Conservation (phyloP, 1,140 invertebrate genomes). For the Micrasema longulum region DNA sequence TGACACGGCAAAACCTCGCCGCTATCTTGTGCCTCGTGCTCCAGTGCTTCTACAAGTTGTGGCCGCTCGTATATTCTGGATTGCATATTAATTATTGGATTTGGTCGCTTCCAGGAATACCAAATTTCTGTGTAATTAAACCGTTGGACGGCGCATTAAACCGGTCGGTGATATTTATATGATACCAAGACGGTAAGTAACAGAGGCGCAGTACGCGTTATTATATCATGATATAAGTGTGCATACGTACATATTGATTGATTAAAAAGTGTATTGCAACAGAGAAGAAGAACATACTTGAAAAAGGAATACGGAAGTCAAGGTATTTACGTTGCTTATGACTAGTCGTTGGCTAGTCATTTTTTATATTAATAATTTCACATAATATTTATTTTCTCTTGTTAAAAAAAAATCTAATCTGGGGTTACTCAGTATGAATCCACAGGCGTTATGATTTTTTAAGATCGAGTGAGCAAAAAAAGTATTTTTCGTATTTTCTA, state of each 20-base stretch:
- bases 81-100: slow-evolving; percentile 39
- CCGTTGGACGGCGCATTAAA: slow-evolving; percentile 10
- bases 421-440: too few species aligned
- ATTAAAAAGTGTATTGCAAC: too few species aligned
- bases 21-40: slow-evolving; percentile 33
- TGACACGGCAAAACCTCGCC: slow-evolving; percentile 24
- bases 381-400: too few species aligned
- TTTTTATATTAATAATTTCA: too few species aligned
- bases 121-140: slow-evolving; percentile 30
- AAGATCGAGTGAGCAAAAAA: too few species aligned
- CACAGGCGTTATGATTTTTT: too few species aligned
- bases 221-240: too few species aligned
- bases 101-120: slow-evolving; percentile 21
- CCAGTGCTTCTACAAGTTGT: slow-evolving; percentile 31
- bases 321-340: neutral
- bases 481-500: too few species aligned
- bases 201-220: too few species aligned
- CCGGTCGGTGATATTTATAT: slow-evolving; percentile 6
- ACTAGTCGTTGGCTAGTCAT: neutral
- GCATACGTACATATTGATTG: neutral
- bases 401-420: too few species aligned
- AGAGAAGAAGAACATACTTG: too few species aligned
- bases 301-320: too few species aligned
- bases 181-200: neutral
- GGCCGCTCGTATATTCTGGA: slow-evolving; percentile 29